phyloP scores from a whole-genome alignment of 2,888 invertebrate species.

The Anagyrus pseudococci region DNA sequence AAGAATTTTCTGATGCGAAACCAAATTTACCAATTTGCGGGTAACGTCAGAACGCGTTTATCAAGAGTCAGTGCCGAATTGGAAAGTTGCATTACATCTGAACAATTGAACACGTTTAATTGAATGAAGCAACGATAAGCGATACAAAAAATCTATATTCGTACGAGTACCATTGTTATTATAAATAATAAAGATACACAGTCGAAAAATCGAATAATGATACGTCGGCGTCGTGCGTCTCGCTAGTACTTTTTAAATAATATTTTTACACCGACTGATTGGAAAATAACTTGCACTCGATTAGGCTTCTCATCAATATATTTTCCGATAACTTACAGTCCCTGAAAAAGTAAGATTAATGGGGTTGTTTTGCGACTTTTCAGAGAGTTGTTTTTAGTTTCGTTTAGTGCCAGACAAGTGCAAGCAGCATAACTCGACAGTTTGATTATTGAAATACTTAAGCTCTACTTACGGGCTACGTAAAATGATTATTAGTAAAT shows the following conservation, averaged over 20 bases:
- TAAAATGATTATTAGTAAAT: constrained; percentile 4
- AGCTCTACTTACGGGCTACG: constrained; percentile 22
- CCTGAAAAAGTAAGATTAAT: not conserved
- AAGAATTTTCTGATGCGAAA: not conserved
- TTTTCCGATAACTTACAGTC: not conserved
- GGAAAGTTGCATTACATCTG: too few relatives aligned
- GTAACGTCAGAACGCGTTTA: not conserved
- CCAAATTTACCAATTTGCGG: not conserved
- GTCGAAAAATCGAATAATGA: not conserved
- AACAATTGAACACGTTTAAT: not conserved
- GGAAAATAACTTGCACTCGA: too few relatives aligned
- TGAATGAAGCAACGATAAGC: too few relatives aligned
- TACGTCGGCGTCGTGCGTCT: not conserved
- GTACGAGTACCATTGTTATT: not conserved
- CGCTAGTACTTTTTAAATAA: not conserved
- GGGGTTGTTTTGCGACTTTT: not conserved
- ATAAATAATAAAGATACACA: not conserved
- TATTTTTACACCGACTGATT: not conserved
- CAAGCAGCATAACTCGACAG: not conserved
- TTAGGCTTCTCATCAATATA: too few relatives aligned
- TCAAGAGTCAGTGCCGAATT: not conserved
- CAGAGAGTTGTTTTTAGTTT: not conserved
- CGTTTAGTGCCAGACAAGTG: not conserved
- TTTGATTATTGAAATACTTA: not conserved
- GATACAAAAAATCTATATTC: not conserved